Conservation (phyloP, 2,113 vertebrate species). For the Silurus meridionalis region DNA sequence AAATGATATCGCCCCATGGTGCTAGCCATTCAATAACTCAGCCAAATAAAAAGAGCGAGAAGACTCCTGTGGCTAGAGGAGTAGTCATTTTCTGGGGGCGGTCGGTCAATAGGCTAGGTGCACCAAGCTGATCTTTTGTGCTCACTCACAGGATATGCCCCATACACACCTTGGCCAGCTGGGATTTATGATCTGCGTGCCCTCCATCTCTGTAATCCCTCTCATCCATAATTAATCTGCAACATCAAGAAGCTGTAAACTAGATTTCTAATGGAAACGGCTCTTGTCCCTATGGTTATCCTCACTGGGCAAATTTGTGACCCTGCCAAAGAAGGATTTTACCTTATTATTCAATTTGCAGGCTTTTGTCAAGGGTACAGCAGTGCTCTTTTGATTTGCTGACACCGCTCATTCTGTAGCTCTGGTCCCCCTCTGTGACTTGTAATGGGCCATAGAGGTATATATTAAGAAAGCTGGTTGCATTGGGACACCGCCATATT, state of each 20-base stretch:
- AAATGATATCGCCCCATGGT: constrained; percentile 59
- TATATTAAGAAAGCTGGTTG: constrained; percentile 35
- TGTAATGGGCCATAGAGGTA: constrained; percentile 40
- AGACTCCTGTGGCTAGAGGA: constrained; percentile 55
- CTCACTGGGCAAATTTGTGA: constrained; percentile 80
- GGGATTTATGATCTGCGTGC: not conserved
- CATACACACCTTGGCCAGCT: constrained; percentile 42
- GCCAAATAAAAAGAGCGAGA: constrained; percentile 60
- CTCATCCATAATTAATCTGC: constrained; percentile 90
- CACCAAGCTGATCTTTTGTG: constrained; percentile 38
- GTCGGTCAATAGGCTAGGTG: constrained; percentile 38
- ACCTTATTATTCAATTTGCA: constrained; percentile 80
- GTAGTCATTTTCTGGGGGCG: constrained; percentile 36
- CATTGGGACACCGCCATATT: constrained; percentile 36
- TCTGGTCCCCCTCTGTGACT: constrained; percentile 12
- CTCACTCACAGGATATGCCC: constrained; percentile 36
- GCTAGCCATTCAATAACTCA: constrained; percentile 57
- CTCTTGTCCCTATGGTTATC: constrained; percentile 78
- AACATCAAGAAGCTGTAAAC: constrained; percentile 81
- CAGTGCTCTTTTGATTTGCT: constrained; percentile 57
- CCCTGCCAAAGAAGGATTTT: constrained; percentile 84
- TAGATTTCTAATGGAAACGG: constrained; percentile 87
- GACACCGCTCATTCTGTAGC: constrained; percentile 68
- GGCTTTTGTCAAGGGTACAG: constrained; percentile 65
- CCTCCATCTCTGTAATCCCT: constrained; percentile 81